phyloP scores from a whole-genome alignment of 1,140 invertebrate genomes.

The Panulirus ornatus region DNA sequence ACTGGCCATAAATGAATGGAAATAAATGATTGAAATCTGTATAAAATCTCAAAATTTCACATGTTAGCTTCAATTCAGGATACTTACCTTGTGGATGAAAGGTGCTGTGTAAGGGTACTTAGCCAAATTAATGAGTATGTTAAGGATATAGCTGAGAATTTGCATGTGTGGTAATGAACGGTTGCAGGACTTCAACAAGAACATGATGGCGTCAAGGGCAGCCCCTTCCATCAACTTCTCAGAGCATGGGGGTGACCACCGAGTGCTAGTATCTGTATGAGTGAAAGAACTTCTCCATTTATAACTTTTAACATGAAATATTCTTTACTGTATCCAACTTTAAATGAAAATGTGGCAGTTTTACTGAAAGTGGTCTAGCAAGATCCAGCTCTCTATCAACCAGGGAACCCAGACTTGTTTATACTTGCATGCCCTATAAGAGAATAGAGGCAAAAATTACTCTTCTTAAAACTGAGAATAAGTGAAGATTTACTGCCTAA shows the following conservation, averaged over 20 bases:
- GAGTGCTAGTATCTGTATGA: constrained; percentile 64
- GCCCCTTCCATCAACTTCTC: constrained; percentile 35
- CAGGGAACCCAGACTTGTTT: too few species aligned
- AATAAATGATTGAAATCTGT: too few species aligned
- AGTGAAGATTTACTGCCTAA: too few species aligned
- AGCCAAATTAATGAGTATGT: constrained; percentile 73
- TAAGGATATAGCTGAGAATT: constrained; percentile 70
- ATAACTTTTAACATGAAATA: background rate
- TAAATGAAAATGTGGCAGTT: too few species aligned
- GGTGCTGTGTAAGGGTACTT: constrained; percentile 62
- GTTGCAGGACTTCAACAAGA: constrained; percentile 71
- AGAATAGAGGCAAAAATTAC: too few species aligned
- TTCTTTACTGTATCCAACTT: background rate
- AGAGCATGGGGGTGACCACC: constrained; percentile 71
- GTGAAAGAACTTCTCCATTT: background rate
- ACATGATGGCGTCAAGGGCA: constrained; percentile 28
- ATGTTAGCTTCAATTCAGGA: background rate
- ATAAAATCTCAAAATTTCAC: too few species aligned
- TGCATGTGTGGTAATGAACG: constrained; percentile 75
- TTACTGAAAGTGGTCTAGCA: too few species aligned
- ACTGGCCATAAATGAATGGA: too few species aligned
- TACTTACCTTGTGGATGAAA: constrained; percentile 39
- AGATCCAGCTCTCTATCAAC: too few species aligned
- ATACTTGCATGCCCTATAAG: too few species aligned
- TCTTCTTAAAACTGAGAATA: too few species aligned